Percentiles rank a stretch among this genome's conserved stretches.
phyloP scores from a whole-genome alignment of 2,888 invertebrate genomes.

The Ditula angustiorana region DNA sequence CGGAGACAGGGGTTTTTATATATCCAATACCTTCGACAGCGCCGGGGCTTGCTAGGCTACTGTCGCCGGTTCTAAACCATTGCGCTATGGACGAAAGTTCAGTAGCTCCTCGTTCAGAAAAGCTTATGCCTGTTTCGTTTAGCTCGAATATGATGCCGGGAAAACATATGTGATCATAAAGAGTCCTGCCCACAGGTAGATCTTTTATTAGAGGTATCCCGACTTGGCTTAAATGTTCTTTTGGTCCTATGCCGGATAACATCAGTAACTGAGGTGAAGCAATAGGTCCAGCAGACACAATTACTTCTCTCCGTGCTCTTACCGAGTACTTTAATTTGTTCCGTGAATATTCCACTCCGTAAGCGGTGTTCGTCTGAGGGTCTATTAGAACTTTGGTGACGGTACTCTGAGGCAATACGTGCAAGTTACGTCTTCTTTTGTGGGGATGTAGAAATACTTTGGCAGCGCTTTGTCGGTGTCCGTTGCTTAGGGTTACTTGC shows the following conservation, averaged over 20 bases:
- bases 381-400: constrained; percentile 89
- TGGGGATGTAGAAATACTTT: constrained; percentile 87
- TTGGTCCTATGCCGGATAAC: constrained; percentile 91
- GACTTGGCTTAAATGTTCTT: constrained; percentile 78
- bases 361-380: constrained; percentile 85
- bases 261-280: constrained; percentile 96
- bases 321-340: constrained; percentile 77
- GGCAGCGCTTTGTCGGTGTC: constrained; percentile 88
- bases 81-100: constrained; percentile 50
- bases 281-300: constrained; percentile 94
- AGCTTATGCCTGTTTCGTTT: constrained; percentile 68
- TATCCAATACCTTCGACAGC: constrained; percentile 89
- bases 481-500: constrained; percentile 86
- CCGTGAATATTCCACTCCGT: constrained; percentile 88
- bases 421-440: constrained; percentile 87
- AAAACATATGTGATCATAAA: constrained; percentile 87
- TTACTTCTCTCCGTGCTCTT: constrained; percentile 91
- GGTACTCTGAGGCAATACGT: constrained; percentile 87
- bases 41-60: constrained; percentile 83
- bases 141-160: constrained; percentile 75
- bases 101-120: constrained; percentile 58
- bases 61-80: constrained; percentile 75
- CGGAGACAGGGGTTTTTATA: constrained; percentile 85
- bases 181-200: constrained; percentile 88
- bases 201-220: constrained; percentile 86